Base-by-base conservation (phyloP, 2,797 vertebrate genomes). In the Megalops cyprinoides region DNA sequence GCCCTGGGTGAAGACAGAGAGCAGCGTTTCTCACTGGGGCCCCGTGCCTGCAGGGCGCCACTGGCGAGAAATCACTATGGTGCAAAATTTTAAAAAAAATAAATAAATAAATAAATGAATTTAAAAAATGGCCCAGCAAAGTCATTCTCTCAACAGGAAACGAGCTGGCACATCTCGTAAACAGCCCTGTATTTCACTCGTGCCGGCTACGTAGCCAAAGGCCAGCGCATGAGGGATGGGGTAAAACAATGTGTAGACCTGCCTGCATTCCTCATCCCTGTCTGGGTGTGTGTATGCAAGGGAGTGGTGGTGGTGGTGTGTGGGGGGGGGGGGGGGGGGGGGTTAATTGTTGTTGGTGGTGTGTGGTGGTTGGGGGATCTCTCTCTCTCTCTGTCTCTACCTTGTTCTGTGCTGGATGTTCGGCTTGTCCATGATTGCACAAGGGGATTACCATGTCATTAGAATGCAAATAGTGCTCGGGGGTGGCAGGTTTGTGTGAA, bases 391-490 rank as follows among this genome's bases (percentile, higher is more conserved):
- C n/a, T n/a, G n/a, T n/a, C n/a, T n/a, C n/a, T n/a, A n/a, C n/a
- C n/a, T n/a, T n/a, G n/a, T n/a, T n/a, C n/a, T n/a, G n/a, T n/a
- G n/a, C n/a, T n/a, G n/a, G n/a, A n/a, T n/a, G n/a, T n/a, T n/a
- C n/a, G n/a, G n/a, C n/a, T n/a, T n/a, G n/a, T n/a, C n/a, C n/a
- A n/a, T n/a, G n/a, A n/a, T n/a, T n/a, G n/a, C n/a, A n/a, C n/a
- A n/a, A 12, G 81, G 82, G 85, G 82, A 84, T 86, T 85, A 75
- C 58, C 79, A 71, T 78, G 88, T 90, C 86, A 87, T 90, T 89
- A 86, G 86, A 82, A 89, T 90, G 88, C 87, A 89, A 91, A 91
- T 89, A 85, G 83, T 82, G 87, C 85, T 86, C 77, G 49, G 80
- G 1, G 86, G 73, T 14, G 62, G 82, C 12, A n/a, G 78, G 23